Evolutionary conservation across 2,797 vertebrate genomes (phyloP), one percentile per base, ranked within the genome.

Genomic region (Myripristis jacobus): DNA sequence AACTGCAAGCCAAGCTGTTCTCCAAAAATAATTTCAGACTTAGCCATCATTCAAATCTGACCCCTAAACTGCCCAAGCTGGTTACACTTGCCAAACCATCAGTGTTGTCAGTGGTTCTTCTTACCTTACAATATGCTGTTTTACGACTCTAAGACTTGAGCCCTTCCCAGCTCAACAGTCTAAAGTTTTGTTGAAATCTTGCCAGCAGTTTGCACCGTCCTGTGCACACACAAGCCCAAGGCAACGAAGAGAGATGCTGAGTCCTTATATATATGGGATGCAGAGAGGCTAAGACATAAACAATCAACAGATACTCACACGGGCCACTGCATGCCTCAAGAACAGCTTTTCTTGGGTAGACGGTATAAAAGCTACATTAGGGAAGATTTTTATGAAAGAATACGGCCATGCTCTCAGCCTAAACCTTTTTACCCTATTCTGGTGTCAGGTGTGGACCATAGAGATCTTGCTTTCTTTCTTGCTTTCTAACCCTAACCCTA

Each of bases 171-270:
- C 3, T 36, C 55, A 21, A 58, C 19, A 12, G 21, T 21, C 19
- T 46, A 50, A 79, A 31, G 12, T 18, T 50, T 50, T 29, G 31
- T 44, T 66, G 31, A 82, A 71, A 72, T 6, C 19, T 41, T 25
- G 73, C 29, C 3, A 22, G 10, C 7, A 16, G 24, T 73, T 65
- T 73, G 54, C 43, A 47, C 25, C 16, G 27, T 6, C 22, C 19
- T 34, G 1, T 58, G 56, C 44, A 41, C 19, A 27, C 29, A 64
- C 6, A 77, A 38, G 29, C 61, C 47, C 22, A 24, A 29, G 22
- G 47, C 29, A 24, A 63, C 6, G 34, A 19, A 22, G 36, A 24
- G 12, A 16, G 5, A 41, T 38, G 31, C n/a, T 13, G 7, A 16
- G 55, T 58, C 55, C 27, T 10, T 10, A 31, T 16, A 19, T 41